Base-by-base conservation (phyloP, 2,888 invertebrate species). In the Isoperla grammatica region DNA sequence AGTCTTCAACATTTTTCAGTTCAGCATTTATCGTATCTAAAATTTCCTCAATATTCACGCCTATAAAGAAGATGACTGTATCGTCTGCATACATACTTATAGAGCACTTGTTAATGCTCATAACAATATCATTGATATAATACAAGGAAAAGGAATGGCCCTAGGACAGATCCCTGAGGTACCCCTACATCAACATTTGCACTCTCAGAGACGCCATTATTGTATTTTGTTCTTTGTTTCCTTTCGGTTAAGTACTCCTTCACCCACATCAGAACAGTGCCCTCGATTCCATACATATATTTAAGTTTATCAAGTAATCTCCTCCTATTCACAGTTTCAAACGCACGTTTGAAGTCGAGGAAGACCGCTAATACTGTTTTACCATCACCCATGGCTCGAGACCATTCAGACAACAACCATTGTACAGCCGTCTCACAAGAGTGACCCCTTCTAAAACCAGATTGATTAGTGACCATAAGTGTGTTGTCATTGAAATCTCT, bases 141-240 rank as follows among this genome's bases (percentile, higher is more conserved):
- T n/a, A n/a, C n/a, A n/a, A n/a, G n/a, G n/a, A n/a, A n/a, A n/a
- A n/a, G n/a, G n/a, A n/a, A n/a, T n/a, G n/a, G n/a, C n/a, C n/a
- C n/a, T n/a, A n/a, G n/a, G n/a, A n/a, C n/a, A n/a, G n/a, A n/a
- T n/a, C n/a, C n/a, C n/a, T 29, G 29, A 8, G 29, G 29, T 29
- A 29, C 29, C 4, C 29, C 29, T 8, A 29, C 29, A 6, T 29
- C 29, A 29, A 29, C 29, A 4, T 8, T 29, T 29, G 8, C 8
- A 29, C 29, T 29, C 4, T 29, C 29, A 4, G 29, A 29, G 8
- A 29, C 8, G 29, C 19, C n/a, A 20, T 43, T 37, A n/a, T 54
- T 5, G 20, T 57, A 29, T 45, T 23, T 19, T 57, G 15, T 40
- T 56, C 12, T 23, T 69, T 63, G 70, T 29, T 19, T 19, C 48